Conservation (phyloP, 2,888 invertebrate genomes). For the Rhogogaster chlorosoma region DNA sequence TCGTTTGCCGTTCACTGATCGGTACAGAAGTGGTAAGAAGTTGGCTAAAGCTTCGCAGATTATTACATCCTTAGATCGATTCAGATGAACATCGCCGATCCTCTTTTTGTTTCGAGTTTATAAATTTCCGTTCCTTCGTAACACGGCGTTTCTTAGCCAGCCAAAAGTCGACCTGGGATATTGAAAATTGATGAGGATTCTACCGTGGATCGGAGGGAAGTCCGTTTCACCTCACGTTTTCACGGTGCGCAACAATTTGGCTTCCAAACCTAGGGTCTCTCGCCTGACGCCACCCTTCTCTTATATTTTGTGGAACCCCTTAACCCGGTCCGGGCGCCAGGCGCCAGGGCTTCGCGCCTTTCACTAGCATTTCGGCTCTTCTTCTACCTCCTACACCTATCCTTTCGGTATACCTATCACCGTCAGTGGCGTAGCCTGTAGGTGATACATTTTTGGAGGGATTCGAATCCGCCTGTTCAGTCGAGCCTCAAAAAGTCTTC, state of each 20-base stretch:
- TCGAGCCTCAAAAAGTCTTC: background rate
- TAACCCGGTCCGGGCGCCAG: conserved; percentile 65
- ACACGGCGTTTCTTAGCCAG: background rate
- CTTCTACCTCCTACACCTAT: conserved; percentile 36
- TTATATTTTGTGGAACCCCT: conserved; percentile 44
- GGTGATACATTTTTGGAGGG: background rate
- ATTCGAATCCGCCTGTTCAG: background rate
- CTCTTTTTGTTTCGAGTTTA: background rate
- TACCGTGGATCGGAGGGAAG: background rate
- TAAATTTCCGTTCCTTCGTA: background rate
- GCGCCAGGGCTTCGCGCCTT: conserved; percentile 74
- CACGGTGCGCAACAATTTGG: conserved; percentile 46
- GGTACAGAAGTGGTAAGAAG: background rate
- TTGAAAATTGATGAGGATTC: conserved; percentile 30
- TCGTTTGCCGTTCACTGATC: background rate
- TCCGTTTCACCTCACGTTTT: conserved; percentile 40
- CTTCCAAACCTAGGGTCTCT: conserved; percentile 39
- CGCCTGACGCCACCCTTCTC: conserved; percentile 45
- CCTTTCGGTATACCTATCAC: background rate
- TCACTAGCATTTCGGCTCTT: conserved; percentile 47
- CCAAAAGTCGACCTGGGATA: background rate
- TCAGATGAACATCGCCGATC: background rate
- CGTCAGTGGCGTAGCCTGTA: conserved; percentile 27
- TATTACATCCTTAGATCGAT: background rate
- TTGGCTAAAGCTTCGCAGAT: background rate